Evolutionary conservation across 2,888 invertebrate genomes (phyloP), one percentile per base, ranked within the genome.

Genomic region (Lingula anatina): DNA sequence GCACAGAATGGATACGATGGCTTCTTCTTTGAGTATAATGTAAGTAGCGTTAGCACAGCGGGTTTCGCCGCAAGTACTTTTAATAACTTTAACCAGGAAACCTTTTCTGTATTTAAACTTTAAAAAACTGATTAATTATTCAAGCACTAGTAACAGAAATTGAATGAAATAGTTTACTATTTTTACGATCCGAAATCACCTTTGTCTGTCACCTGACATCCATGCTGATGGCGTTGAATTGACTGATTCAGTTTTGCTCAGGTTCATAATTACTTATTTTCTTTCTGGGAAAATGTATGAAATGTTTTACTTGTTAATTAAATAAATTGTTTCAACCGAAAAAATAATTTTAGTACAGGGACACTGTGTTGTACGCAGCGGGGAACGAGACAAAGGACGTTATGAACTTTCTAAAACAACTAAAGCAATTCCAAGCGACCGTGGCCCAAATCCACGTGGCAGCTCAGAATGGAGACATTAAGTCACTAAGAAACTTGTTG

Each of bases 301-400:
- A 39, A 39, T 9, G 9, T 31, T 15, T 9, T 20, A 9, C n/a
- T 31, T 31, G 31, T 15, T 31, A 15, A 31, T 9, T 37, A n/a
- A n/a, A n/a, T n/a, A n/a, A n/a, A n/a, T n/a, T n/a, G n/a, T n/a
- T n/a, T n/a, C n/a, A n/a, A n/a, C n/a, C n/a, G n/a, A n/a, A n/a
- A n/a, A n/a, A n/a, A n/a, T n/a, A n/a, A 42, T 64, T 57, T 39
- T 55, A 69, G 69, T 64, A 65, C 44, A 53, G 66, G 24, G 70
- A 71, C 53, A 62, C 68, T 1, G 67, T 56, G 50, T 64, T 71
- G 24, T 71, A 66, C 54, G 69, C 71, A 3, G 57, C 67, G 50
- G 71, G 71, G 7, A 71, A 71, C 47, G 61, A 64, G 18, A 64
- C 68, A 25, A 64, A 66, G 46, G 65, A 66, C 26, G 65, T 60